phyloP scores from a whole-genome alignment of 2,888 invertebrate genomes.

The Archips crataeganus region DNA sequence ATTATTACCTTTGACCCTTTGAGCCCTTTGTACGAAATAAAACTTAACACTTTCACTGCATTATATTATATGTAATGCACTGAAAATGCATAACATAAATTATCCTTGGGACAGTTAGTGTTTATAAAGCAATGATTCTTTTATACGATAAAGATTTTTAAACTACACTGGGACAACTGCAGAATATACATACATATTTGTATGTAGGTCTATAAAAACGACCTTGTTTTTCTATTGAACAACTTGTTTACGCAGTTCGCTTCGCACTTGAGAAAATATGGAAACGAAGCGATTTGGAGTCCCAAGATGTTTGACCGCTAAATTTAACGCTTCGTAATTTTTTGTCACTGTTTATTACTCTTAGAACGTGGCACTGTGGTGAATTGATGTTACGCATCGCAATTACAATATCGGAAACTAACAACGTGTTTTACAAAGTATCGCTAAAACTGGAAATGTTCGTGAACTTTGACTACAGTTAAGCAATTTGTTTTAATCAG shows the following conservation, averaged over 20 bases:
- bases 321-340: constrained; percentile 30
- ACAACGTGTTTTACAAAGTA: constrained; percentile 12
- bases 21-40: too few relatives aligned
- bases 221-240: constrained; percentile 31
- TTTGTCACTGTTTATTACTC: constrained; percentile 36
- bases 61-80: too few relatives aligned
- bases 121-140: neutral
- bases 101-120: too few relatives aligned
- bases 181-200: neutral
- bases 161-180: too few relatives aligned
- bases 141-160: neutral
- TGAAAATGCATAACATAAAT: too few relatives aligned
- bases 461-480: neutral
- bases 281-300: constrained; percentile 9
- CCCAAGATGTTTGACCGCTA: constrained; percentile 30
- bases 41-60: too few relatives aligned
- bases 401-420: constrained; percentile 18
- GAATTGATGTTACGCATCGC: constrained; percentile 27
- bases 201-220: neutral
- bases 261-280: constrained; percentile 33
- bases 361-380: constrained; percentile 30
- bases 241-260: constrained; percentile 30
- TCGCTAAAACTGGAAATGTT: neutral
- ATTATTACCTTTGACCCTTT: constrained; percentile 37
- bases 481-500: constrained; percentile 7